These are phyloP conservation scores for Eclectus roratus DNA, from an alignment of 2,113 vertebrate genomes.

Conservation along the genomic window DNA sequence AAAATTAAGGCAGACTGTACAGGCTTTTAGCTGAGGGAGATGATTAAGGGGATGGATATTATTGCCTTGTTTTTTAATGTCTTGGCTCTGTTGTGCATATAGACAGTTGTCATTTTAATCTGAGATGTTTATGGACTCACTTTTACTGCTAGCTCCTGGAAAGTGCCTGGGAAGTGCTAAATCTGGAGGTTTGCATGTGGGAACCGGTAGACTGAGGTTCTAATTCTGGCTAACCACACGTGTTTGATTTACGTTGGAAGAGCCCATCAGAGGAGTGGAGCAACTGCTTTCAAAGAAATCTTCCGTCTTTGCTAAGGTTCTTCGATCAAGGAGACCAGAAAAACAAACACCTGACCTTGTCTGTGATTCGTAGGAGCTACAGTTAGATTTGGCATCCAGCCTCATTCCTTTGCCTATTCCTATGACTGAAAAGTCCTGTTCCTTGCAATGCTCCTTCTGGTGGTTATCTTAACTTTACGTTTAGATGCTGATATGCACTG, in stretches of 20 bases:
- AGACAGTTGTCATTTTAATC: neutral
- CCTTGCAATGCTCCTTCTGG: neutral
- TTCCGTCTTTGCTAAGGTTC: neutral
- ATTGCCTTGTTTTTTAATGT: neutral
- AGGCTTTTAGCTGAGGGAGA: neutral
- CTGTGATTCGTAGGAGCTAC: neutral
- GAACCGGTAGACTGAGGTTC: neutral
- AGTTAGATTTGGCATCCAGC: neutral
- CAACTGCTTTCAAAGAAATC: neutral
- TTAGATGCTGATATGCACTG: neutral
- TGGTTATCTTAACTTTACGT: neutral
- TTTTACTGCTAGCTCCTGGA: neutral
- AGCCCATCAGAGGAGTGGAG: neutral
- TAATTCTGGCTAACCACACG: neutral
- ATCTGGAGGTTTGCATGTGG: neutral
- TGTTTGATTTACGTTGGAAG: neutral
- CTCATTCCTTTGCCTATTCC: neutral
- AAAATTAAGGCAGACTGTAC: neutral
- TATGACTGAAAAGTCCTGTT: neutral
- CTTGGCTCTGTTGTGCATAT: neutral
- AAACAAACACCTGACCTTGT: neutral
- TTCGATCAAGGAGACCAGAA: neutral
- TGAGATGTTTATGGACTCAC: neutral
- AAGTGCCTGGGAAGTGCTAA: neutral
- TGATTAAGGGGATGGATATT: neutral